phyloP scores from a whole-genome alignment of 2,888 invertebrate species.

The Suillia variegata region DNA sequence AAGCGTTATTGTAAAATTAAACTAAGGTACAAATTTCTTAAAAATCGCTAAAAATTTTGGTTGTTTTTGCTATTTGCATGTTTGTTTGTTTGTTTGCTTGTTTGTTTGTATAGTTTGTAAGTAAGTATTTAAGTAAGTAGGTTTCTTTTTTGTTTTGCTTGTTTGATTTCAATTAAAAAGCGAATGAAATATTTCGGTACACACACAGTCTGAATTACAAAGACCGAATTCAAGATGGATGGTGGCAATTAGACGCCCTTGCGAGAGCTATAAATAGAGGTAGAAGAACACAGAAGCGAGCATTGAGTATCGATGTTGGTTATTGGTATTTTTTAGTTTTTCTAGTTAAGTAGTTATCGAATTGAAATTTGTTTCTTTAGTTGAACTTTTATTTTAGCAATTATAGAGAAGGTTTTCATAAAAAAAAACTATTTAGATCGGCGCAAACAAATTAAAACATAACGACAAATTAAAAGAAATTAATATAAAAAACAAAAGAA shows the following conservation, averaged over 20 bases:
- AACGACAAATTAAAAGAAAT: conserved; percentile 1
- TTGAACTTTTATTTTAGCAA: too few species aligned
- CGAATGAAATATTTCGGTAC: conserved; percentile 57
- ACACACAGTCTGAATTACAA: conserved; percentile 59
- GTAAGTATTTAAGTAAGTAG: too few species aligned
- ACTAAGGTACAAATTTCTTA: conserved; percentile 40
- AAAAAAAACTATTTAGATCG: background rate
- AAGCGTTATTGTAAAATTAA: conserved; percentile 26
- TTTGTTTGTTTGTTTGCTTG: conserved; percentile 19
- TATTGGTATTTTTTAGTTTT: background rate
- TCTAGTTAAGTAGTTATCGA: background rate
- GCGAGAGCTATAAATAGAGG: conserved; percentile 51
- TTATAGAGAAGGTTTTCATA: background rate
- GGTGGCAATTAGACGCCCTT: conserved; percentile 58
- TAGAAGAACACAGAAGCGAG: conserved; percentile 10
- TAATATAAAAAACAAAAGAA: background rate
- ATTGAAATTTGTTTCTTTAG: too few species aligned
- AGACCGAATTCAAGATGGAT: conserved; percentile 60
- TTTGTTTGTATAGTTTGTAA: conserved; percentile 16
- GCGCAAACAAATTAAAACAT: conserved; percentile 2
- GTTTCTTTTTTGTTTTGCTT: conserved; percentile 16
- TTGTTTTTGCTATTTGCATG: conserved; percentile 19
- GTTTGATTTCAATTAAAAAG: conserved; percentile 51
- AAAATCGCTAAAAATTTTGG: conserved; percentile 10
- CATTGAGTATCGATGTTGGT: too few species aligned